phyloP scores from a whole-genome alignment of 2,113 vertebrate genomes.

The Aramus guarauna region DNA sequence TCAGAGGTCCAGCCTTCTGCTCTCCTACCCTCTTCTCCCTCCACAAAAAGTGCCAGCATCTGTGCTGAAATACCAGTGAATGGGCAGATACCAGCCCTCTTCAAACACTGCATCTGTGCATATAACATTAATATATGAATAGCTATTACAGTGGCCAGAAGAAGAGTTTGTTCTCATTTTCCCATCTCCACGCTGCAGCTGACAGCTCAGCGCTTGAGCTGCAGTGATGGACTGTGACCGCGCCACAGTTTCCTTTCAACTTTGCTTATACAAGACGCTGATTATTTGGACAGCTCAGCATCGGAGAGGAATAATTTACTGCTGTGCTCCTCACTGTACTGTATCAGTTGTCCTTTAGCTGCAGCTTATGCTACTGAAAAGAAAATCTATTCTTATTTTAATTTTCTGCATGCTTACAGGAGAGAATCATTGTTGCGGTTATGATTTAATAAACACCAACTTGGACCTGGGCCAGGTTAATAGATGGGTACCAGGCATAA shows the following conservation, averaged over 20 bases:
- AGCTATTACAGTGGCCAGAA: not conserved
- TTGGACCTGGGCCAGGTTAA: not conserved
- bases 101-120: not conserved
- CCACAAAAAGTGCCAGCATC: not conserved
- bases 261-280: not conserved
- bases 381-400: conserved; percentile 25
- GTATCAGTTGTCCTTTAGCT: not conserved
- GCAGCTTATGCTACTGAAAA: not conserved
- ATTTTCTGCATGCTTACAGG: not conserved
- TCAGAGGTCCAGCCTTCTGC: not conserved
- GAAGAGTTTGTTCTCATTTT: not conserved
- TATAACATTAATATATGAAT: not conserved
- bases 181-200: not conserved
- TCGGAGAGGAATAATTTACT: conserved; percentile 22
- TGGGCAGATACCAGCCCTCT: fast-evolving
- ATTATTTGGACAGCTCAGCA: not conserved
- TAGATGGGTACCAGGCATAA: not conserved
- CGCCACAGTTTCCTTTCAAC: not conserved
- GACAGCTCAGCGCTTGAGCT: not conserved
- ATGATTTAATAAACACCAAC: conserved; percentile 25
- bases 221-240: not conserved
- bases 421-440: not conserved
- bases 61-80: not conserved
- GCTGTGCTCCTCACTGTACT: not conserved
- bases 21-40: not conserved